Percentiles rank a stretch among this genome's conserved stretches.
Conservation (phyloP, 2,113 vertebrate species). For the Cavia aperea region DNA sequence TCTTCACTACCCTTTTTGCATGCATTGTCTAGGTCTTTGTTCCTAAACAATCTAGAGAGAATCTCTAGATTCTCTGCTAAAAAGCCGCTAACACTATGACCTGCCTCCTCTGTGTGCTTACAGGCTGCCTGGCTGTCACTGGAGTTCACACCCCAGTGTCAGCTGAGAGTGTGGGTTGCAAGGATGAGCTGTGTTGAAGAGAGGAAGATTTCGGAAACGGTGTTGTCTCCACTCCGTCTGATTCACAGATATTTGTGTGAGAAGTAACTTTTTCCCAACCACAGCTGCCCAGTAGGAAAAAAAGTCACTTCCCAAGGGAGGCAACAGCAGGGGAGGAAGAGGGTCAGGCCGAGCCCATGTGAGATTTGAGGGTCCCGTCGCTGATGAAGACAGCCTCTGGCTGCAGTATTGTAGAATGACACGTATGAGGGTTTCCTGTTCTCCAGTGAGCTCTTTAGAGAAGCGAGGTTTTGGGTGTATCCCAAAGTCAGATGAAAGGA, state of each 20-base stretch:
- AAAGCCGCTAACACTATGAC: neutral
- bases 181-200: neutral
- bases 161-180: neutral
- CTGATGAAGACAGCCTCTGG: neutral
- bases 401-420: neutral
- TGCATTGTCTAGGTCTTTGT: neutral
- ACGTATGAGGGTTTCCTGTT: neutral
- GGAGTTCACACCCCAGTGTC: neutral
- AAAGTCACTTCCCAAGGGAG: conserved; percentile 21
- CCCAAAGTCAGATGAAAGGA: neutral
- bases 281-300: conserved; percentile 1
- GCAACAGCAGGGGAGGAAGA: neutral
- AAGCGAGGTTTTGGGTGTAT: neutral
- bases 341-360: neutral
- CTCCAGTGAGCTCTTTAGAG: neutral
- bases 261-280: conserved; percentile 33
- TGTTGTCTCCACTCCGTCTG: conserved; percentile 42
- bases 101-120: neutral
- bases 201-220: conserved; percentile 26
- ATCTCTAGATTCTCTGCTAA: neutral
- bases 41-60: neutral
- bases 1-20: neutral
- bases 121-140: too few relatives aligned
- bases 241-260: conserved; percentile 54
- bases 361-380: neutral